Base-by-base conservation (phyloP, 2,888 invertebrate genomes). In the Watsonalla binaria region DNA sequence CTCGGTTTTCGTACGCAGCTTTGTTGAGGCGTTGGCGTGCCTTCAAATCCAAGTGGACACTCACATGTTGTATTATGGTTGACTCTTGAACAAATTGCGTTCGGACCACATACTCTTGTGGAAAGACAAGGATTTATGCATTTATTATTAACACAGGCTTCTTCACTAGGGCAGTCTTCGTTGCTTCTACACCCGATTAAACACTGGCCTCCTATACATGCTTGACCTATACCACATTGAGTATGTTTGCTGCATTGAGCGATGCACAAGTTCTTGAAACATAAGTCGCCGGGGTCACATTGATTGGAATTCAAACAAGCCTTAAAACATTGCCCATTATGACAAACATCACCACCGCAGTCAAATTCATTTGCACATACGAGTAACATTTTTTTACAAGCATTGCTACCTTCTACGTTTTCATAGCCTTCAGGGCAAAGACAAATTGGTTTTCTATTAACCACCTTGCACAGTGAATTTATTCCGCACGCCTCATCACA, bases 1-100 rank as follows among this genome's bases (percentile, higher is more conserved):
- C 92, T 91, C n/a, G 96, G 94, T 54, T 95, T 94, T 63, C 98
- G 92, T 6, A 97, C 95, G 75, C 98, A 98, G 6, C 97, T 97
- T 83, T 97, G 96, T 76, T 97, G 95, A 0, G 97, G 94, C 13
- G 94, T 95, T 13, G 97, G 97, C 73, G 96, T 96, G 0, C 96
- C 96, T 80, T 95, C 94, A 76, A 98, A 98, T 39, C 96, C 96
- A 51, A 93, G 90, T 0, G 97, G 97, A 71, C 98, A 97, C 59
- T 93, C 93, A 76, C 98, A 98, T 52, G 92, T 92, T 0, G 95
- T 95, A 48, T 92, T 92, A 72, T 97, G 97, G 73, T 95, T 93
- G 37, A 93, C 84, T 76, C 94, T 94, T 51, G 93, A 93, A 78
- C 97, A 97, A 34, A 95, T 90, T 0, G 97, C 95, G 78, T 97